Evolutionary conservation across 2,797 vertebrate genomes (phyloP), one percentile per base, ranked within the genome.

Genomic region (Enteromius treurensis): DNA sequence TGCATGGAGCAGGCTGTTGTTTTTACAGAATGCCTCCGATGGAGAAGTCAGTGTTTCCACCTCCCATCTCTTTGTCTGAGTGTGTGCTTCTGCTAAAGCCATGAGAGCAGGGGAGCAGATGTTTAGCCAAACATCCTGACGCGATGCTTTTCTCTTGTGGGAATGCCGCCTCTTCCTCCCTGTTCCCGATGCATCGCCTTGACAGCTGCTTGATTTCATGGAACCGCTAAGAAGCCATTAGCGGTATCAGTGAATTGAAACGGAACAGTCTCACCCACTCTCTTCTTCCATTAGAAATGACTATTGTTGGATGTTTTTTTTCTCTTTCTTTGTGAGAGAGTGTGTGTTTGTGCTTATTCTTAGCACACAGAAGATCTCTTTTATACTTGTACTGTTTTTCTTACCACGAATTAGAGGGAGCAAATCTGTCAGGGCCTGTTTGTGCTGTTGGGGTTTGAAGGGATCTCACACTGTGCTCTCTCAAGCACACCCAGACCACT

Each of bases 131-230:
- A 97, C 96, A 97, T 96, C 96, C 95, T 95, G 95, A 96, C 96
- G 96, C 95, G 95, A 78, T 85, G 80, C 84, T 87, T 88, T 84
- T 95, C 95, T 94, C 96, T 98, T 97, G 92, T 94, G 97, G 96
- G 96, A 97, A 96, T 93, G 95, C 93, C 83, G 96, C 95, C 94
- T 93, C 92, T 86, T 88, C 85, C 93, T 94, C 93, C 96, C 95
- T 95, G 95, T 95, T 96, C 96, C 95, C 96, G 96, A 98, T 97
- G 96, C 96, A 96, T 96, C 95, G 93, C 94, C 96, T 95, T 98
- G 97, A 98, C 97, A 99, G 98, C 97, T 98, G 97, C 95, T 96
- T 96, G 96, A 96, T 98, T 97, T 97, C 95, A 95, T 96, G 96
- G 96, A 96, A 95, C 96, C 96, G 96, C 97, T 97, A 95, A 97